Conservation (phyloP, 64 coral and sea anemone genomes). For the Pachyseris speciosa region DNA sequence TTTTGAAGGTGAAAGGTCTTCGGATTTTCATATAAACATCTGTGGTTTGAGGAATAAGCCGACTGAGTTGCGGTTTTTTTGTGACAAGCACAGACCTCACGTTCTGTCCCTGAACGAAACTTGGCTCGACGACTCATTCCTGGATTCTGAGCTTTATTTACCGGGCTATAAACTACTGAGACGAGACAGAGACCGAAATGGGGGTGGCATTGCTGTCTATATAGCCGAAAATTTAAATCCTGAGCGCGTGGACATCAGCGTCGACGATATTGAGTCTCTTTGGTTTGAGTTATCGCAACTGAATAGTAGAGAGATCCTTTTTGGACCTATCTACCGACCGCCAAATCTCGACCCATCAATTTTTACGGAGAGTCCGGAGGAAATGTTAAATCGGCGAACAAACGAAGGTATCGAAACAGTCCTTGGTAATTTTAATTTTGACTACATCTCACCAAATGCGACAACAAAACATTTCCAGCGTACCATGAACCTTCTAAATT, state of each 20-base stretch:
- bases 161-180: constrained; percentile 50
- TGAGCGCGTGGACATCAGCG: constrained; percentile 31
- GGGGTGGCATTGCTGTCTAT: constrained; percentile 34
- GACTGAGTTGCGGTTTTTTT: constrained; percentile 67
- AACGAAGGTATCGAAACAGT: constrained; percentile 30
- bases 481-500: background rate
- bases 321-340: constrained; percentile 67
- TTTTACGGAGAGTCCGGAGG: constrained; percentile 43
- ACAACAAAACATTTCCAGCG: constrained; percentile 45
- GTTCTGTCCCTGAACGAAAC: constrained; percentile 65
- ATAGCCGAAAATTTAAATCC: constrained; percentile 44
- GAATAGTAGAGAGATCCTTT: constrained; percentile 57
- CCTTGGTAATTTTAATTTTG: constrained; percentile 60
- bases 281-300: constrained; percentile 72
- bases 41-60: constrained; percentile 61
- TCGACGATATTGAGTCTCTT: constrained; percentile 39
- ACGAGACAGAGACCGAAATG: constrained; percentile 30
- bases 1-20: constrained; percentile 35
- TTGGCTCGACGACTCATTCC: constrained; percentile 71
- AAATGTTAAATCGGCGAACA: constrained; percentile 9
- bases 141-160: constrained; percentile 54
- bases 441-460: constrained; percentile 26
- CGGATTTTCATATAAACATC: constrained; percentile 68
- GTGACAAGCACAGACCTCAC: constrained; percentile 62
- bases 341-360: constrained; percentile 9